A percentile compares a stretch with the other conserved stretches of the same genome.
phyloP scores from a whole-genome alignment of 2,888 invertebrate genomes.

The Tridacna crocea region DNA sequence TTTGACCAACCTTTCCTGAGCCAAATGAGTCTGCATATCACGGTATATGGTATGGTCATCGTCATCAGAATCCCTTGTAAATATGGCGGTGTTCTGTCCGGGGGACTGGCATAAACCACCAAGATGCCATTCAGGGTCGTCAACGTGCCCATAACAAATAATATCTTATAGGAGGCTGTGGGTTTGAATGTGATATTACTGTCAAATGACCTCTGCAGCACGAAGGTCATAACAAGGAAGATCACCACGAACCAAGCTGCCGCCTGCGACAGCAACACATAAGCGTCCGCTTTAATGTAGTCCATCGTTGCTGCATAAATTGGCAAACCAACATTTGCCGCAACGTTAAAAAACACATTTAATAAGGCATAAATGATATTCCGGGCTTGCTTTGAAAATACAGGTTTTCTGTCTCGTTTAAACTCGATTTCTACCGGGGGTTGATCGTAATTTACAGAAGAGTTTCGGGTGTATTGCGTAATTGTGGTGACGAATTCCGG shows the following conservation, averaged over 20 bases:
- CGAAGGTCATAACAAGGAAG: slow-evolving; percentile 54
- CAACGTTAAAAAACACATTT: slow-evolving; percentile 63
- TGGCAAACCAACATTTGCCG: slow-evolving; percentile 65
- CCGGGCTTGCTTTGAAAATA: slow-evolving; percentile 34
- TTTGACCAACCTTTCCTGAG: slow-evolving; percentile 63
- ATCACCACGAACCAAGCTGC: slow-evolving; percentile 58
- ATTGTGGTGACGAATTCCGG: slow-evolving; percentile 1
- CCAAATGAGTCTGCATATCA: slow-evolving; percentile 61
- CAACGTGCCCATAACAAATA: slow-evolving; percentile 62
- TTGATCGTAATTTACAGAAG: slow-evolving; percentile 9
- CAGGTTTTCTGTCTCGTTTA: slow-evolving; percentile 18
- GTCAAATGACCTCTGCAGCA: slow-evolving; percentile 54
- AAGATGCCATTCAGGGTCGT: slow-evolving; percentile 68
- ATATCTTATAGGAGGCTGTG: slow-evolving; percentile 52
- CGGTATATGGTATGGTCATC: slow-evolving; percentile 64
- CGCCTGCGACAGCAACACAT: slow-evolving; percentile 58
- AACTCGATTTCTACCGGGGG: slow-evolving; percentile 21
- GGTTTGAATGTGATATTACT: slow-evolving; percentile 48
- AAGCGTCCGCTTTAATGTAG: slow-evolving; percentile 60
- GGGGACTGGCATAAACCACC: slow-evolving; percentile 68
- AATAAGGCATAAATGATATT: slow-evolving; percentile 54
- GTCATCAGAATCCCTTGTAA: slow-evolving; percentile 68
- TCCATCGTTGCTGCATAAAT: slow-evolving; percentile 67
- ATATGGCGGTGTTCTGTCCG: slow-evolving; percentile 68
- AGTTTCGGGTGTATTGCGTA: neutral